Evolutionary conservation across 2,113 vertebrate species (phyloP), one percentile per base, ranked within the genome.

Genomic region (Cyprinodon brontotheroides): DNA sequence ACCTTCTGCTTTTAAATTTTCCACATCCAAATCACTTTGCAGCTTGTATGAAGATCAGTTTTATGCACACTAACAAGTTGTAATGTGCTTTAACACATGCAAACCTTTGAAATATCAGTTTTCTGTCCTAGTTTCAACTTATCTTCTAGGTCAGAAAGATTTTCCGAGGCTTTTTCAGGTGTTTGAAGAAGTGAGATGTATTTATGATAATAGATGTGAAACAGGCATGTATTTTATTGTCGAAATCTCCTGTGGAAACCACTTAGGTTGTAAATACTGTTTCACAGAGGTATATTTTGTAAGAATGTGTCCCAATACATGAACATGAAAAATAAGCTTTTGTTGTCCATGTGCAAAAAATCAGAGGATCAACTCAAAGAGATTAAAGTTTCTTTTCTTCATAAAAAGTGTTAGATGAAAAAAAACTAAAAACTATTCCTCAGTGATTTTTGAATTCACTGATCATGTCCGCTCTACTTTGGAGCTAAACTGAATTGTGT

Each of bases 101-200:
- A 29, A 29, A 29, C 29, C 29, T 29, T 29, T 29, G 29, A 29
- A 29, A 29, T 29, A 29, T 29, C 29, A 29, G 29, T 29, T 29
- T 69, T 78, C 66, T 63, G 60, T 75, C 80, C 77, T 71, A 83
- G 78, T 81, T 76, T 75, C 75, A 57, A 8, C 20, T 87, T 81
- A 74, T 70, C 13, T 61, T 38, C 62, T 40, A 79, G 14, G 36
- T 68, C 61, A 65, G 37, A 0, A 68, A 47, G 13, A 72, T 68
- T 41, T 60, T 39, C 1, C 9, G 39, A 65, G 65, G 70, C 37
- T 61, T 67, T 29, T 68, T 36, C 11, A 14, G 61, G 40, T 12
- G 50, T 48, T 60, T 22, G n/a, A 15, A 71, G 61, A 77, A 37
- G 4, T 70, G 15, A 67, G 40, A 64, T 68, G 38, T 53, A 66